A percentile compares a stretch with the other conserved stretches of the same genome.
Conservation (phyloP, 2,797 vertebrate genomes). For the Semaprochilodus insignis region DNA sequence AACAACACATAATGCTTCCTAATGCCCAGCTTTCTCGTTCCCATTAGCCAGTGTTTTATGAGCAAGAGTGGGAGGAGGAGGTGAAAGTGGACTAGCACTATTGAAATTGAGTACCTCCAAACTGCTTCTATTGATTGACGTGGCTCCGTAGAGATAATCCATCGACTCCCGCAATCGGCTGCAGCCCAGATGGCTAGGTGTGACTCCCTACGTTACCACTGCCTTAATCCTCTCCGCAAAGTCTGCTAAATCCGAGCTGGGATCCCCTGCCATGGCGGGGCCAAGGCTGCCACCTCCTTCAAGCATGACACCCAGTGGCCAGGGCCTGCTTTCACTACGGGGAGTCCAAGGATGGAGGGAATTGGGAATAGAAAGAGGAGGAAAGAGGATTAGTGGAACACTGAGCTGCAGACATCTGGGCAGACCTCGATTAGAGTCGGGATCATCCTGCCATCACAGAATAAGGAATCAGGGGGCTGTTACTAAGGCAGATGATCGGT, state of each 20-base stretch:
- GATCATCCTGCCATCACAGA: constrained; percentile 49
- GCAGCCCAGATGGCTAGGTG: constrained; percentile 54
- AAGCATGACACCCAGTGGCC: constrained; percentile 26
- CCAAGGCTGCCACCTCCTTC: constrained; percentile 17
- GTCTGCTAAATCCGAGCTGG: constrained; percentile 37
- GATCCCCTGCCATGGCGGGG: constrained; percentile 7
- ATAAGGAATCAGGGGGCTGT: constrained; percentile 49
- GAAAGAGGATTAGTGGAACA: constrained; percentile 61
- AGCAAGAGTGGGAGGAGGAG: neutral
- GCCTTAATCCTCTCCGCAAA: constrained; percentile 56
- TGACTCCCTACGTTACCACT: constrained; percentile 46
- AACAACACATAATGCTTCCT: neutral
- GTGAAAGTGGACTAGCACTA: constrained; percentile 21
- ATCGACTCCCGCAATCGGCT: constrained; percentile 52
- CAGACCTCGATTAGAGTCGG: constrained; percentile 57
- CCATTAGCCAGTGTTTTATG: constrained; percentile 3
- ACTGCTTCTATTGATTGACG: constrained; percentile 48
- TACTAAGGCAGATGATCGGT: constrained; percentile 51
- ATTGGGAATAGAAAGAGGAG: constrained; percentile 32
- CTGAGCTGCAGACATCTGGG: constrained; percentile 56
- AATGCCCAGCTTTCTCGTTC: constrained; percentile 14
- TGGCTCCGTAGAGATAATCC: constrained; percentile 52
- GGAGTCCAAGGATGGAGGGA: neutral
- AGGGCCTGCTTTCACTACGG: constrained; percentile 29
- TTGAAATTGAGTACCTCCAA: constrained; percentile 36